Conservation (phyloP, 2,888 invertebrate genomes). For the Mesochorus sp. region DNA sequence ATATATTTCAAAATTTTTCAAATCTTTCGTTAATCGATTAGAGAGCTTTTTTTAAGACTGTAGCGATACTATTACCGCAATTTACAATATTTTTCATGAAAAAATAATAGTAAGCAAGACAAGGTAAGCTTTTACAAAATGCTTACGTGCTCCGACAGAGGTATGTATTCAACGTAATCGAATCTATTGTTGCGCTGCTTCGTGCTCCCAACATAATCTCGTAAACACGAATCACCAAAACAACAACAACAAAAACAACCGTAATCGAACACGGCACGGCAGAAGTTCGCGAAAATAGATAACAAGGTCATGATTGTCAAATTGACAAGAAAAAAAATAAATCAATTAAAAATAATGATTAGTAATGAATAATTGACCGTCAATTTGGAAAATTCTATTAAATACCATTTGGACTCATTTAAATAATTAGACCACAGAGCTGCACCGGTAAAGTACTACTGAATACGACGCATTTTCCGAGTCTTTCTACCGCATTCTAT, state of each 20-base stretch:
- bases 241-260: constrained; percentile 68
- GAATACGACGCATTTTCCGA: constrained; percentile 35
- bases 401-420: constrained; percentile 23
- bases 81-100: too few relatives aligned
- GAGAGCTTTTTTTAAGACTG: too few relatives aligned
- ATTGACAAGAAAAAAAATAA: constrained; percentile 5
- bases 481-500: constrained; percentile 10
- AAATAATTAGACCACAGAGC: constrained; percentile 13
- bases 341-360: neutral
- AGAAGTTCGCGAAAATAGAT: constrained; percentile 50
- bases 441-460: neutral
- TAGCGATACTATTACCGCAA: neutral
- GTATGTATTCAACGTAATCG: constrained; percentile 75
- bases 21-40: too few relatives aligned
- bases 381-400: constrained; percentile 1
- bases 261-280: constrained; percentile 38
- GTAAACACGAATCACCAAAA: constrained; percentile 21
- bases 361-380: neutral
- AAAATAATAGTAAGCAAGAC: neutral
- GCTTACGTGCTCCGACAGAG: constrained; percentile 73
- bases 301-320: constrained; percentile 42
- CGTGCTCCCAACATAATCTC: neutral
- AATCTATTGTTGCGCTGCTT: constrained; percentile 65
- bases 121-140: constrained; percentile 3
- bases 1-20: neutral